These are phyloP conservation scores for Porphyrio hochstetteri DNA, from an alignment of 2,113 vertebrate genomes.

Conservation along the genomic window DNA sequence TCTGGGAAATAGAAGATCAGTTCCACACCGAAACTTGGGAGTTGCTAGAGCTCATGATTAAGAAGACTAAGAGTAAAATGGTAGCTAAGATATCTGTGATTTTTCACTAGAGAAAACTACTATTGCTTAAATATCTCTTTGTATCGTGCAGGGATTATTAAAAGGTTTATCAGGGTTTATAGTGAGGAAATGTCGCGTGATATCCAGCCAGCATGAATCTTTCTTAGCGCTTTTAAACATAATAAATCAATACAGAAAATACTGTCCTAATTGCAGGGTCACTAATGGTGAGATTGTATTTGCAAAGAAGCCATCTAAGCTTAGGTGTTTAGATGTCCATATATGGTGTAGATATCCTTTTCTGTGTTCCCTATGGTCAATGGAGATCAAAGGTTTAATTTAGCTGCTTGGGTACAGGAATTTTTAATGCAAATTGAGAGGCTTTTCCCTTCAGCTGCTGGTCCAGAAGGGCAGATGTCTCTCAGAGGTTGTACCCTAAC, in stretches of 20 bases:
- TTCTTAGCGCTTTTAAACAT: not conserved
- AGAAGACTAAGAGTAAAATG: not conserved
- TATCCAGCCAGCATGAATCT: not conserved
- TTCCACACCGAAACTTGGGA: not conserved
- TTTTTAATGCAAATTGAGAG: not conserved
- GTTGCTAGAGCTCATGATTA: not conserved
- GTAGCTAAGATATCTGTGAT: not conserved
- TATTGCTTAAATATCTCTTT: not conserved
- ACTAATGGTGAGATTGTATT: not conserved
- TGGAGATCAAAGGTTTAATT: not conserved
- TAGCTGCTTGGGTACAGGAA: not conserved
- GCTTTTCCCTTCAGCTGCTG: not conserved
- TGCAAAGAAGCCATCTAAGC: not conserved
- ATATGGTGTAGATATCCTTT: not conserved
- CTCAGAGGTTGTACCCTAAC: not conserved
- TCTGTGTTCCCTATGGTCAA: not conserved
- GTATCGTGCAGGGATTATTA: not conserved
- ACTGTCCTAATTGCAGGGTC: not conserved
- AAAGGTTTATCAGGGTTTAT: not conserved
- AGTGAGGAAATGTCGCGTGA: not conserved
- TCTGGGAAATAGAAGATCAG: not conserved
- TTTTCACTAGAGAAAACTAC: not conserved
- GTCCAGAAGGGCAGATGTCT: not conserved
- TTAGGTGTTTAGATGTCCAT: not conserved
- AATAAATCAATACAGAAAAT: not conserved